Evolutionary conservation across 2,113 vertebrate genomes (phyloP), one percentile per base, ranked within the genome.

Genomic region (Aix galericulata): DNA sequence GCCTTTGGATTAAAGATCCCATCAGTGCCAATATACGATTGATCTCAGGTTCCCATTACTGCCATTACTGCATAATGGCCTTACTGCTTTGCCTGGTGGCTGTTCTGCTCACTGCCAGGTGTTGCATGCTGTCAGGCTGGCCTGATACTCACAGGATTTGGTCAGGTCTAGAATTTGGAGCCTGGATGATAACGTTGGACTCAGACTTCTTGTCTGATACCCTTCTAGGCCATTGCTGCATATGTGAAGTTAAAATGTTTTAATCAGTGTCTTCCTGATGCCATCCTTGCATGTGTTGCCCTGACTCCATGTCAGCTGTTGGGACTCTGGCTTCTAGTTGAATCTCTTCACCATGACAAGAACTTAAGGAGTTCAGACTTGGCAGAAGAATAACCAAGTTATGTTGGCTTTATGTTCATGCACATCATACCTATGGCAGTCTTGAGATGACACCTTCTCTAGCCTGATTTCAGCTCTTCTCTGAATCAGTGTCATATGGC

Each of bases 231-330:
- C 0, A 1, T 32, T 82, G 44, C 50, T 64, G 11, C 67, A 46
- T 8, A 2, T 64, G 36, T 25, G n/a, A 89, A 67, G 8, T 64
- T 79, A 64, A 84, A 79, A 44, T 68, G 2, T 38, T 9, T 75
- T 38, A 44, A 48, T 52, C 7, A 13, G 15, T 46, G 36, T 67
- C 18, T 52, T 72, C 66, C 13, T 75, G 20, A 34, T 63, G 18
- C 17, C 38, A 2, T 60, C 32, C 42, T 86, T 1, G 1, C 8
- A 13, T 1, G 1, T 53, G 25, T 69, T 1, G 2, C 50, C 50
- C 68, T 59, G 56, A 73, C 50, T 62, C n/a, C 4, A 0, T 25
- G 60, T 74, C 46, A 62, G n/a, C 42, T 69, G 2, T 67, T 66
- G 17, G 7, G 36, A 21, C 18, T 88, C 27, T 72, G 44, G 15